phyloP scores from a whole-genome alignment of 2,113 vertebrate species.

The Poecilia latipinna region DNA sequence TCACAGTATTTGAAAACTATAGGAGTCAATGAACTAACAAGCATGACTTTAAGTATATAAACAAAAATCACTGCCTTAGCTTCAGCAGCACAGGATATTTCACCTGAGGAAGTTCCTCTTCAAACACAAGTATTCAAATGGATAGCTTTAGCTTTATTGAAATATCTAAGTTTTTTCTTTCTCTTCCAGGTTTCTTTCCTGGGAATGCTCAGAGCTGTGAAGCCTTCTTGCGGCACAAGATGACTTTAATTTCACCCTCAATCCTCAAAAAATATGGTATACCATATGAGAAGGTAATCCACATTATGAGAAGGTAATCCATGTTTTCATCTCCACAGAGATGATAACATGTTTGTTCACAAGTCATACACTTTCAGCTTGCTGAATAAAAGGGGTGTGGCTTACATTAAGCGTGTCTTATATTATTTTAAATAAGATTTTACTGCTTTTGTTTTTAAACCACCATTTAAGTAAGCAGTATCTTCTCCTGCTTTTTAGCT shows the following conservation, averaged over 20 bases:
- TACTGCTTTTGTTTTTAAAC: no score
- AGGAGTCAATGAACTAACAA: background rate
- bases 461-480: no score
- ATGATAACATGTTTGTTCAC: background rate
- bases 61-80: no score
- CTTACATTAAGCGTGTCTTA: background rate
- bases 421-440: no score
- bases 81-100: no score
- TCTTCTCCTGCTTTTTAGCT: no score
- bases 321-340: background rate
- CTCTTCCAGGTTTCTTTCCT: conserved; percentile 92
- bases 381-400: background rate
- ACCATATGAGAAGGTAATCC: conserved; percentile 92
- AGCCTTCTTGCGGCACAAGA: conserved; percentile 97
- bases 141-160: background rate
- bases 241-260: conserved; percentile 97
- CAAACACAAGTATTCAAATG: background rate
- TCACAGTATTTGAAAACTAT: no score
- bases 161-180: background rate
- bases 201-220: conserved; percentile 97
- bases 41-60: background rate
- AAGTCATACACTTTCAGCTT: no score
- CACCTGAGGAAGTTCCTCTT: background rate
- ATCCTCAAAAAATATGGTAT: conserved; percentile 97
- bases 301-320: conserved; percentile 80